Conservation (phyloP, 2,113 vertebrate species). For the Cairina moschata region DNA sequence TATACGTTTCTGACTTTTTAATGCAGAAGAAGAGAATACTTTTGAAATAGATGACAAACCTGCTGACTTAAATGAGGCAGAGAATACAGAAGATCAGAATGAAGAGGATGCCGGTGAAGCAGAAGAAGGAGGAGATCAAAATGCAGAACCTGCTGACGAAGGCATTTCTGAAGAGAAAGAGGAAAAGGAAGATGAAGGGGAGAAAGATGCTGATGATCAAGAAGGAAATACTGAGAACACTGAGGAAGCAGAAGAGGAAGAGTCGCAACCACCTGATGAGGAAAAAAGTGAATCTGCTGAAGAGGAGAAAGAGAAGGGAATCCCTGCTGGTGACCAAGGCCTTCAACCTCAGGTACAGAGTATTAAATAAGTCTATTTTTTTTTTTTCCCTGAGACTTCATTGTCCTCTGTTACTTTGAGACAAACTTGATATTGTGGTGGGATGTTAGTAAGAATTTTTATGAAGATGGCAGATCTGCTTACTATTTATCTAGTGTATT, state of each 20-base stretch:
- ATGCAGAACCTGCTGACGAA: slow-evolving; percentile 60
- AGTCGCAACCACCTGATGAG: slow-evolving; percentile 57
- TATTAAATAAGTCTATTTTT: not conserved
- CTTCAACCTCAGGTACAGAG: slow-evolving; percentile 84
- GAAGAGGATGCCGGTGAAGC: slow-evolving; percentile 61
- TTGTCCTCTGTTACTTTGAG: not conserved
- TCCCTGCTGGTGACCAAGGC: slow-evolving; percentile 74
- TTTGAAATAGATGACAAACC: slow-evolving; percentile 87
- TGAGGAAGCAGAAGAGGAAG: slow-evolving; percentile 66
- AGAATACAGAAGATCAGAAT: slow-evolving; percentile 64
- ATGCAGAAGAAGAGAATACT: slow-evolving; percentile 83
- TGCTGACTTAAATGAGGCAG: slow-evolving; percentile 74
- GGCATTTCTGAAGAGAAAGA: slow-evolving; percentile 55
- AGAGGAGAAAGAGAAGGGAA: slow-evolving; percentile 58
- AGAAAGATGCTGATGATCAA: slow-evolving; percentile 63
- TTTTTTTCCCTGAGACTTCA: not conserved
- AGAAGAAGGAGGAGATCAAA: slow-evolving; percentile 1
- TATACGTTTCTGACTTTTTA: not conserved
- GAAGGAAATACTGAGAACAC: slow-evolving; percentile 48
- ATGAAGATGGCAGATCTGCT: not conserved
- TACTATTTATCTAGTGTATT: not conserved
- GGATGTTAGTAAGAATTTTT: not conserved
- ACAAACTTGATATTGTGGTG: not conserved
- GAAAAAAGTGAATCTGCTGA: slow-evolving; percentile 61
- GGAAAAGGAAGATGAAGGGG: slow-evolving; percentile 65